phyloP scores from a whole-genome alignment of 2,888 invertebrate genomes.

The Ctenicera cuprea region DNA sequence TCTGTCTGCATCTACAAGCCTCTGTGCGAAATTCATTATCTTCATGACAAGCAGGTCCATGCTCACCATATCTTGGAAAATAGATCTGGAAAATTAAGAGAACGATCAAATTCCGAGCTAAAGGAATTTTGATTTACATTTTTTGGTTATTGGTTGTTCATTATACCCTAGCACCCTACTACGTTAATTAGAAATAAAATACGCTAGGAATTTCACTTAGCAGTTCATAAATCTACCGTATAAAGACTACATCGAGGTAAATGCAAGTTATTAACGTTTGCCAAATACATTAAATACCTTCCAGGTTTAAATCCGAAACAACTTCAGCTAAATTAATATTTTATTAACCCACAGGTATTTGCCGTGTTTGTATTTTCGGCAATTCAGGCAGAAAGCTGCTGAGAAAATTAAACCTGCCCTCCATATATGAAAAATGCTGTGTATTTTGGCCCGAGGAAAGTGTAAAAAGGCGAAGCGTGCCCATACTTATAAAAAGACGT shows the following conservation, averaged over 20 bases:
- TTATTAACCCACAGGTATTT: neutral
- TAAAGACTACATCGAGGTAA: neutral
- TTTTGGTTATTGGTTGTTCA: slow-evolving; percentile 6
- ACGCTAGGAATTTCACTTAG: slow-evolving; percentile 15
- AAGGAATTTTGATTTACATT: slow-evolving; percentile 26
- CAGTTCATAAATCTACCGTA: neutral
- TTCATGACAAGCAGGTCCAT: slow-evolving; percentile 88
- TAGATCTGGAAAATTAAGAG: slow-evolving; percentile 77
- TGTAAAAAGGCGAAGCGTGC: too few relatives aligned
- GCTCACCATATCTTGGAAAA: slow-evolving; percentile 92
- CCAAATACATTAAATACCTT: slow-evolving; percentile 6
- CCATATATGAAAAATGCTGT: too few relatives aligned
- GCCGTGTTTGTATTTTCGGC: neutral
- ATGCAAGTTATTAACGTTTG: slow-evolving; percentile 1
- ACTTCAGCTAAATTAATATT: slow-evolving; percentile 2
- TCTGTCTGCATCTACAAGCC: slow-evolving; percentile 87
- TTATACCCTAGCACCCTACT: neutral
- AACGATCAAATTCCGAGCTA: neutral
- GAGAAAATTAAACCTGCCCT: too few relatives aligned
- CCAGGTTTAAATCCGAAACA: neutral
- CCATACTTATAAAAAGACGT: too few relatives aligned
- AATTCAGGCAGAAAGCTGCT: too few relatives aligned
- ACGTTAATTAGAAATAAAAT: slow-evolving; percentile 18
- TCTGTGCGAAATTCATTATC: slow-evolving; percentile 89
- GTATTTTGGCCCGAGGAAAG: too few relatives aligned